Percentiles rank a stretch among this genome's conserved stretches.
phyloP scores from a whole-genome alignment of 2,113 vertebrate genomes.

The Eurystomus gularis region DNA sequence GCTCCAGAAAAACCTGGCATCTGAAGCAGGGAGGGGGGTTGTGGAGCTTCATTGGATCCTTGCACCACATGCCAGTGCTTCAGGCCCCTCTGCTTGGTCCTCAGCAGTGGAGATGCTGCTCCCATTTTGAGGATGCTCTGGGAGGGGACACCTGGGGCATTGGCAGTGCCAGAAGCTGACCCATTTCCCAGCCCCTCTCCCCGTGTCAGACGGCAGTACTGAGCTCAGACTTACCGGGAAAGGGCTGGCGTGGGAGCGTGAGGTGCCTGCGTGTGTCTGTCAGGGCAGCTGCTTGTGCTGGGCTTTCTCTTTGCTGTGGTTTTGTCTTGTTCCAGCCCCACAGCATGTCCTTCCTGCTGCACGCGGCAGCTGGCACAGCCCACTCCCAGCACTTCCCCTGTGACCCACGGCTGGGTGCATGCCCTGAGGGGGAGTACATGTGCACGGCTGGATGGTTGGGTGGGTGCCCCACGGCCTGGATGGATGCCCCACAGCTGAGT shows the following conservation, averaged over 20 bases:
- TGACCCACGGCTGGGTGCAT: accelerated
- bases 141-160: neutral
- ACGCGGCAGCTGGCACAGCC: neutral
- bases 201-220: accelerated
- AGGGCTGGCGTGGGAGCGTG: accelerated
- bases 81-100: neutral
- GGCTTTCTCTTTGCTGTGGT: slow-evolving; percentile 46
- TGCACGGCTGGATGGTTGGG: too few relatives aligned
- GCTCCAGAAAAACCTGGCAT: neutral
- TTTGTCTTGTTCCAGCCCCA: neutral
- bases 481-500: too few relatives aligned
- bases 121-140: neutral
- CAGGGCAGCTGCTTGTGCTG: neutral
- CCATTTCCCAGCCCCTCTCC: neutral
- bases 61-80: accelerated
- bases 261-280: neutral
- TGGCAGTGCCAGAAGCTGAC: neutral
- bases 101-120: accelerated
- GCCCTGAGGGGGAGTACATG: neutral
- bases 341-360: neutral
- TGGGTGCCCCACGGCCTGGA: neutral
- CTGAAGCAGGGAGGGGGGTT: neutral
- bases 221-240: neutral
- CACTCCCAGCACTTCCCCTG: neutral
- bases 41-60: neutral